Evolutionary conservation across 92 coral and sea anemone genomes (phyloP).

Genomic region (Bergia sp.): DNA sequence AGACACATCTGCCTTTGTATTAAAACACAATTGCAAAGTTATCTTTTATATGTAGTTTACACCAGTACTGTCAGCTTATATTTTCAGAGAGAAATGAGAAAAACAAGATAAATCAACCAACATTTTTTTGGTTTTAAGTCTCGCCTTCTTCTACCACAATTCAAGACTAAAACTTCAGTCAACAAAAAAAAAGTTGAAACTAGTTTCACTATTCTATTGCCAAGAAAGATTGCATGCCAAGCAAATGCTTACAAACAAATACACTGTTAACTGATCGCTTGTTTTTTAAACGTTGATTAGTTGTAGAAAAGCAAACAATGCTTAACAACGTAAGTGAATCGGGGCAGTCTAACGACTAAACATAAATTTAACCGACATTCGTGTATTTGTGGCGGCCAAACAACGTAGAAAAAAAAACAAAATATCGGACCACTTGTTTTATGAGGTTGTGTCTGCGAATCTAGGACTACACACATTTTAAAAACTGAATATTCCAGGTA

Average conservation of each 20-base stretch:
- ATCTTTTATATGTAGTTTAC: neutral
- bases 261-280: slow-evolving; percentile 13
- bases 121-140: neutral
- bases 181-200: neutral
- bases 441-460: neutral
- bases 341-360: neutral
- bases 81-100: neutral
- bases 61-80: neutral
- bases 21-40: neutral
- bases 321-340: neutral
- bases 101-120: no score
- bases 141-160: neutral
- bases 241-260: slow-evolving; percentile 13
- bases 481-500: slow-evolving; percentile 14
- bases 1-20: neutral
- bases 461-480: neutral
- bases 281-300: slow-evolving; percentile 22
- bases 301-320: slow-evolving; percentile 13
- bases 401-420: neutral
- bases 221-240: neutral
- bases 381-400: neutral
- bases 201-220: neutral
- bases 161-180: neutral
- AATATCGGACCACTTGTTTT: neutral
- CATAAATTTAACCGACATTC: neutral